phyloP scores from a whole-genome alignment of 2,888 invertebrate species.

The Chydorus sphaericus region DNA sequence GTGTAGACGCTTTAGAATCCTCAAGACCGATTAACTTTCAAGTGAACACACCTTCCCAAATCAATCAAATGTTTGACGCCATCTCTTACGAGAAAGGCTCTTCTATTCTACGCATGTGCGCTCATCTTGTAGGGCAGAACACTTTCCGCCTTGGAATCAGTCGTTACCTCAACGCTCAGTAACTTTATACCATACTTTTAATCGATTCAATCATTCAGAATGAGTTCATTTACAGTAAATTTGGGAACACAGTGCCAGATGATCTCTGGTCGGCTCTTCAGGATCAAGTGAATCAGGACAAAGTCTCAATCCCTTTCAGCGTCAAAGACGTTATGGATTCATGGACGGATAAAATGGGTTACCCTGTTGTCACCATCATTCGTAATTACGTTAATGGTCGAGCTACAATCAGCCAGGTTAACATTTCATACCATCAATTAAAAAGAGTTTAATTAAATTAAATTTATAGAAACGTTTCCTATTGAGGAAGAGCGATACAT shows the following conservation, averaged over 20 bases:
- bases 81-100: slow-evolving; percentile 27
- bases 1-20: slow-evolving; percentile 59
- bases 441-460: background rate
- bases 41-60: slow-evolving; percentile 23
- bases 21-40: slow-evolving; percentile 34
- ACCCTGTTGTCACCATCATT: slow-evolving; percentile 24
- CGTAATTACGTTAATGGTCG: slow-evolving; percentile 19
- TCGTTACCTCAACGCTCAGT: slow-evolving; percentile 44
- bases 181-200: background rate
- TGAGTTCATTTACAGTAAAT: slow-evolving; percentile 33
- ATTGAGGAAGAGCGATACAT: slow-evolving; percentile 16
- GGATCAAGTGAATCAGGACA: slow-evolving; percentile 44
- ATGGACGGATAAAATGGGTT: slow-evolving; percentile 32
- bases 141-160: slow-evolving; percentile 52
- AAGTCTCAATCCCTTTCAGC: slow-evolving; percentile 28
- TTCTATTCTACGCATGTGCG: slow-evolving; percentile 33
- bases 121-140: slow-evolving; percentile 23
- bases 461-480: slow-evolving; percentile 20
- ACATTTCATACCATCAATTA: background rate
- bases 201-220: background rate
- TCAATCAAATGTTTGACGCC: slow-evolving; percentile 27
- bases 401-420: slow-evolving; percentile 21
- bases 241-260: slow-evolving; percentile 62
- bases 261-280: slow-evolving; percentile 74
- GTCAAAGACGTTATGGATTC: slow-evolving; percentile 43